phyloP scores from a whole-genome alignment of 2,888 invertebrate species.

The Aspidapion aeneum region DNA sequence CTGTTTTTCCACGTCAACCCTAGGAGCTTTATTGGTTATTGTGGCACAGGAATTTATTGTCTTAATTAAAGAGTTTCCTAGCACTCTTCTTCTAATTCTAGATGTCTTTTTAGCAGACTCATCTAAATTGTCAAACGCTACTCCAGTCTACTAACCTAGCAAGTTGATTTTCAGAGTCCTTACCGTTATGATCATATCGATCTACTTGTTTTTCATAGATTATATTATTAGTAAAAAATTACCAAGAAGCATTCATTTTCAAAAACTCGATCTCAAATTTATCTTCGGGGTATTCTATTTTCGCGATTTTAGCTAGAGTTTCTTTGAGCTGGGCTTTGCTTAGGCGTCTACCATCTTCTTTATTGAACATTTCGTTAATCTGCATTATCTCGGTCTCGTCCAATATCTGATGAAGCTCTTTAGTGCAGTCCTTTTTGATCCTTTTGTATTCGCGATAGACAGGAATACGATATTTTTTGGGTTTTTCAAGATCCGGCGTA shows the following conservation, averaged over 20 bases:
- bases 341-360: constrained; percentile 47
- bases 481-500: background rate
- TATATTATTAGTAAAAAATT: no score
- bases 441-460: constrained; percentile 12
- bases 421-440: constrained; percentile 22
- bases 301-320: constrained; percentile 47
- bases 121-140: no score
- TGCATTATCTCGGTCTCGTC: constrained; percentile 49
- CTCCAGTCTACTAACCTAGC: no score
- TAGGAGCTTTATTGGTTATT: no score
- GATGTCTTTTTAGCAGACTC: no score
- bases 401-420: constrained; percentile 48
- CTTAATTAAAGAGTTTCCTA: no score
- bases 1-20: no score
- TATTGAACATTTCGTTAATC: constrained; percentile 50
- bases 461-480: constrained; percentile 6
- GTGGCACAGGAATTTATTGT: no score
- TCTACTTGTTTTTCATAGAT: no score
- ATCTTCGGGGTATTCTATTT: constrained; percentile 55
- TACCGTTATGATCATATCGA: no score
- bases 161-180: no score
- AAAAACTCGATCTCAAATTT: constrained; percentile 61
- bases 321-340: constrained; percentile 48
- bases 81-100: no score
- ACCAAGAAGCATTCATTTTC: constrained; percentile 51